Percentiles rank a stretch among this genome's conserved stretches.
Conservation (phyloP, 2,888 invertebrate genomes). For the Catocala nupta region DNA sequence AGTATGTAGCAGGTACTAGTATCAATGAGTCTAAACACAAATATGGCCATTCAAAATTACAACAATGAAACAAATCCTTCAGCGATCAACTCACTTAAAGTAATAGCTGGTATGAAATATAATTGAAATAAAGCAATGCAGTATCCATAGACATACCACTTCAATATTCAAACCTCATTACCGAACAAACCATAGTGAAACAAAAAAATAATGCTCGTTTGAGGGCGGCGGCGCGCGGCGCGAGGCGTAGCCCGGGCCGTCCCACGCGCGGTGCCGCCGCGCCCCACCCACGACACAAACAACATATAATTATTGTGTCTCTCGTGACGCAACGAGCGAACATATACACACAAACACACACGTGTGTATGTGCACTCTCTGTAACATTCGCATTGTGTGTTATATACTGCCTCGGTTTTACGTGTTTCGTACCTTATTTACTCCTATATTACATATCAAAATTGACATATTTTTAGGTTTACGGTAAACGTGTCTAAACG, state of each 20-base stretch:
- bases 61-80: too few species aligned
- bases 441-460: too few species aligned
- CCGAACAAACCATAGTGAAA: slow-evolving; percentile 46
- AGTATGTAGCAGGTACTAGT: too few species aligned
- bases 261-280: slow-evolving; percentile 55
- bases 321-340: slow-evolving; percentile 22
- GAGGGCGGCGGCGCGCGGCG: slow-evolving; percentile 68
- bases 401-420: too few species aligned
- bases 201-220: slow-evolving; percentile 50
- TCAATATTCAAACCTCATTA: slow-evolving; percentile 46
- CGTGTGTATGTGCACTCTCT: not conserved
- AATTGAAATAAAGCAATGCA: not conserved
- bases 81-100: too few species aligned
- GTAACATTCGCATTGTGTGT: too few species aligned
- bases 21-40: too few species aligned
- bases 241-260: slow-evolving; percentile 70
- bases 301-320: slow-evolving; percentile 67
- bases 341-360: slow-evolving; percentile 12
- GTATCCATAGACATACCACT: slow-evolving; percentile 13
- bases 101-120: not conserved
- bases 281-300: slow-evolving; percentile 70
- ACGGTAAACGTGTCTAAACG: too few species aligned
- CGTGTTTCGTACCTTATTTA: too few species aligned
- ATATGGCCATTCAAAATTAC: too few species aligned
- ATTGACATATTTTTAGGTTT: too few species aligned